Conservation (phyloP, 2,888 invertebrate genomes). For the Mythimna loreyi region DNA sequence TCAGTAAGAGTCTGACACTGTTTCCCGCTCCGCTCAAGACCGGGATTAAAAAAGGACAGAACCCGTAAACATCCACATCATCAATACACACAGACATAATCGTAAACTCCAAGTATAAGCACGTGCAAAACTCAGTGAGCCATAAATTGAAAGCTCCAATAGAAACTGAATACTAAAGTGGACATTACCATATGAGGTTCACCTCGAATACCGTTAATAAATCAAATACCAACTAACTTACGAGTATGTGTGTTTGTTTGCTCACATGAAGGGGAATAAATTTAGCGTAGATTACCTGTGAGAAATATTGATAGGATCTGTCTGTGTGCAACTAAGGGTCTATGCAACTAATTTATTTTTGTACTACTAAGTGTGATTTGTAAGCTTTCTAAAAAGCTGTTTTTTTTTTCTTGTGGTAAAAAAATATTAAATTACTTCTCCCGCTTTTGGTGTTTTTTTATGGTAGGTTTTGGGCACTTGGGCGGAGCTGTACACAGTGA, state of each 20-base stretch:
- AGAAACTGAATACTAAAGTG: slow-evolving; percentile 56
- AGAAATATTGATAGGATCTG: slow-evolving; percentile 15
- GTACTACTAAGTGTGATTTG: background rate
- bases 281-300: slow-evolving; percentile 33
- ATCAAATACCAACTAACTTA: slow-evolving; percentile 59
- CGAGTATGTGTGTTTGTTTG: slow-evolving; percentile 45
- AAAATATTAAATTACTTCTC: no score
- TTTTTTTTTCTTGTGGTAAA: background rate
- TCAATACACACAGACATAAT: no score
- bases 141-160: slow-evolving; percentile 63
- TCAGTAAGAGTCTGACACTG: no score
- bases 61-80: no score
- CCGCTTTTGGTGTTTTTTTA: no score
- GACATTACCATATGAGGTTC: slow-evolving; percentile 57
- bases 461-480: no score
- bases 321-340: background rate
- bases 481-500: no score
- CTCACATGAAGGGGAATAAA: slow-evolving; percentile 29
- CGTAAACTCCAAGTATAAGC: slow-evolving; percentile 1
- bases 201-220: slow-evolving; percentile 49
- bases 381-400: background rate
- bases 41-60: no score
- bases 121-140: slow-evolving; percentile 18
- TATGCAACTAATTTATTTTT: slow-evolving; percentile 5
- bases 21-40: no score